phyloP scores from a whole-genome alignment of 2,888 invertebrate genomes.

The Dendrolimus pini region DNA sequence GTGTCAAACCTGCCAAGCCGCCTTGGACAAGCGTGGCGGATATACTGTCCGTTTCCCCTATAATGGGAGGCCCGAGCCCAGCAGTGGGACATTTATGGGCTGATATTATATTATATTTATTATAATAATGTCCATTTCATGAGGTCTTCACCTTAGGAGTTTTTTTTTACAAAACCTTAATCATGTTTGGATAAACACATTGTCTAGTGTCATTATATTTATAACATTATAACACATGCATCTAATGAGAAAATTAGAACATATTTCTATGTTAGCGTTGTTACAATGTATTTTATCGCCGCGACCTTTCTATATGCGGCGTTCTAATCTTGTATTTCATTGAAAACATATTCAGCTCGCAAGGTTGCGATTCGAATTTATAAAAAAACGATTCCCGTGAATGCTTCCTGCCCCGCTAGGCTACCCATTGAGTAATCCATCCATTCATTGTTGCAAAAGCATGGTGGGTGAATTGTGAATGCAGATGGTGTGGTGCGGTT shows the following conservation, averaged over 20 bases:
- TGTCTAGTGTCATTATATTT: too few species aligned
- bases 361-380: not conserved
- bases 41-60: too few species aligned
- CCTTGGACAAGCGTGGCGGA: too few species aligned
- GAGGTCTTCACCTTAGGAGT: too few species aligned
- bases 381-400: constrained; percentile 7
- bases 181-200: too few species aligned
- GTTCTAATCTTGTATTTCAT: constrained; percentile 12
- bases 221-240: not conserved
- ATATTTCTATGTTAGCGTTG: constrained; percentile 5
- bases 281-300: constrained; percentile 12
- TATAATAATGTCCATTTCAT: too few species aligned
- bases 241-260: not conserved
- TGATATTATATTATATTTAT: too few species aligned
- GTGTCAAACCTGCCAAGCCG: too few species aligned
- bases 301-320: constrained; percentile 20
- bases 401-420: constrained; percentile 18
- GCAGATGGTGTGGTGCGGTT: constrained; percentile 26
- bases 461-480: constrained; percentile 38
- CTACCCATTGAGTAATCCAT: constrained; percentile 22
- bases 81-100: too few species aligned
- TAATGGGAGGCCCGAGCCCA: too few species aligned
- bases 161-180: too few species aligned
- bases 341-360: not conserved
- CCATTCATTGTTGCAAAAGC: constrained; percentile 41